Conservation (phyloP, 2,797 vertebrate genomes). For the Fistularia commersonii region DNA sequence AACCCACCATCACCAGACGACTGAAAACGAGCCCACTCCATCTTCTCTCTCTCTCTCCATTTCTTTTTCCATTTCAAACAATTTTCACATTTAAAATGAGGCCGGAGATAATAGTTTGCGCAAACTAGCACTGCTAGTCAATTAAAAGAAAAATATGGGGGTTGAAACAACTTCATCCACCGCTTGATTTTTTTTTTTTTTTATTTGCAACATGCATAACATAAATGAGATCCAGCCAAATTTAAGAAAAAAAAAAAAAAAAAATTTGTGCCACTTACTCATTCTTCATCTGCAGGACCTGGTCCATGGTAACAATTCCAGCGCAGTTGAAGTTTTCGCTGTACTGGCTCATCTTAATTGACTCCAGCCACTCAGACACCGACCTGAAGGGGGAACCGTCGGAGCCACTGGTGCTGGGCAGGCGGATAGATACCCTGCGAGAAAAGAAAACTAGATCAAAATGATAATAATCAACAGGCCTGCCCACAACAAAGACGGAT, state of each 20-base stretch:
- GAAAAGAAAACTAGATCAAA: constrained; percentile 30
- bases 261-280: constrained; percentile 76
- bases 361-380: constrained; percentile 93
- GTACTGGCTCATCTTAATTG: constrained; percentile 97
- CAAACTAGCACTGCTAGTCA: constrained; percentile 48
- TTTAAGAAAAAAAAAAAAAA: constrained; percentile 31
- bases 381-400: constrained; percentile 91
- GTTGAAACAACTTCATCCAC: too few relatives aligned
- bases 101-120: constrained; percentile 38
- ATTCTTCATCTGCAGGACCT: constrained; percentile 92
- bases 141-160: background rate
- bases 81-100: constrained; percentile 57
- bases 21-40: constrained; percentile 63
- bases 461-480: constrained; percentile 41
- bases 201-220: too few relatives aligned
- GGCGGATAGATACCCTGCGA: constrained; percentile 90
- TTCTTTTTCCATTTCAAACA: constrained; percentile 63
- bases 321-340: constrained; percentile 88
- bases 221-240: too few relatives aligned
- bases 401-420: constrained; percentile 92
- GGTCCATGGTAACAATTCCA: constrained; percentile 87
- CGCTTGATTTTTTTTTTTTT: too few relatives aligned
- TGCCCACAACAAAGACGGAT: constrained; percentile 44
- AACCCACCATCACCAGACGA: constrained; percentile 53
- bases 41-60: constrained; percentile 36